These are phyloP conservation scores for Mya arenaria DNA, from an alignment of 1,140 invertebrate species.

Conservation along the genomic window DNA sequence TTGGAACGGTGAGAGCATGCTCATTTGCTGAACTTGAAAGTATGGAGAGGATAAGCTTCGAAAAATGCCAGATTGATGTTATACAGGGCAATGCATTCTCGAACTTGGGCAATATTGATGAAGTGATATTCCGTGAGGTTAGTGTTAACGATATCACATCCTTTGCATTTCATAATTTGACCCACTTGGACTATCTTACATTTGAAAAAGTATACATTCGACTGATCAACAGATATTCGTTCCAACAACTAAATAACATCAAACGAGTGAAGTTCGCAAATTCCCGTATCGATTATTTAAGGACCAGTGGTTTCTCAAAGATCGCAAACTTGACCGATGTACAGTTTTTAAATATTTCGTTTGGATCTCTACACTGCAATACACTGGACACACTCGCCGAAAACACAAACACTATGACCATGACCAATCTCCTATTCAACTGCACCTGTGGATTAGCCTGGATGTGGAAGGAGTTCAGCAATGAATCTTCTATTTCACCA, in stretches of 20 bases:
- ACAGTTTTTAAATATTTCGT: background rate
- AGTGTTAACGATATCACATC: slow-evolving; percentile 2
- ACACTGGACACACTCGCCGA: background rate
- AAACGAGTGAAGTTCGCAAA: background rate
- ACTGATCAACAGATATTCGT: slow-evolving; percentile 13
- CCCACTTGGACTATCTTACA: background rate
- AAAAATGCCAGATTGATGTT: slow-evolving; percentile 12
- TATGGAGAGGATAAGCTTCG: background rate
- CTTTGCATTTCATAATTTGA: slow-evolving; percentile 35
- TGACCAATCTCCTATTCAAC: background rate
- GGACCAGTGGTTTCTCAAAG: slow-evolving; percentile 7
- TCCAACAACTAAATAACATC: background rate
- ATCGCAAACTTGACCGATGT: background rate
- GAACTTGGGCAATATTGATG: slow-evolving; percentile 25
- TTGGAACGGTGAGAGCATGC: slow-evolving; percentile 21
- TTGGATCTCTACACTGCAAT: slow-evolving; percentile 18
- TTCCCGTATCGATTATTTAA: background rate
- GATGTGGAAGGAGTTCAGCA: too few relatives aligned
- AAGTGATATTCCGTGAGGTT: background rate
- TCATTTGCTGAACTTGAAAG: slow-evolving; percentile 35
- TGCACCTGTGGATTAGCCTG: slow-evolving; percentile 35
- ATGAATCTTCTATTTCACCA: too few relatives aligned
- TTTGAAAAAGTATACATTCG: slow-evolving; percentile 7
- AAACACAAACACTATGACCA: background rate
- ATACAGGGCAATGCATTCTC: slow-evolving; percentile 46